Evolutionary conservation across 2,113 vertebrate species (phyloP).

Genomic region (Narcine bancroftii): DNA sequence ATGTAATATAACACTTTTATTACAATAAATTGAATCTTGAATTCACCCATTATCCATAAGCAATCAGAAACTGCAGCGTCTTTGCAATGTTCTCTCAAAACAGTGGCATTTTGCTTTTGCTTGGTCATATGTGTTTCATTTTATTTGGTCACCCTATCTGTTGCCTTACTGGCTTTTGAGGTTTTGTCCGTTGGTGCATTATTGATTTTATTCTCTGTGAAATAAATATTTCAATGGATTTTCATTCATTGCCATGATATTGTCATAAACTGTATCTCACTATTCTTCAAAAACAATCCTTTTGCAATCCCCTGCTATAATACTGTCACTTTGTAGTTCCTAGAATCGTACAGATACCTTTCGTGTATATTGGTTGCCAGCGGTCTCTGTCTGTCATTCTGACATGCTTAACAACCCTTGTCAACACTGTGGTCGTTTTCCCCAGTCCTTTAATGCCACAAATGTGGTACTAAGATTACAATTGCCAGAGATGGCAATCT

Average conservation of each 20-base stretch:
- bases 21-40: too few species aligned
- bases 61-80: neutral
- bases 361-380: neutral
- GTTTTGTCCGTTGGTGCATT: neutral
- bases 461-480: neutral
- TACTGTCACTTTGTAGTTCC: neutral
- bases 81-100: neutral
- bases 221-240: neutral
- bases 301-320: neutral
- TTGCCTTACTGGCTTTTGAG: neutral
- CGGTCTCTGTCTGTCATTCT: neutral
- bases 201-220: neutral
- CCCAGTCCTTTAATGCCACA: neutral
- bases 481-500: neutral
- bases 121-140: neutral
- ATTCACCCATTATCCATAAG: too few species aligned
- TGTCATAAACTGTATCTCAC: neutral
- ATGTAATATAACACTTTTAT: too few species aligned
- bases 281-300: neutral
- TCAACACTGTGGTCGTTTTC: neutral
- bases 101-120: neutral
- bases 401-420: neutral
- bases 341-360: neutral
- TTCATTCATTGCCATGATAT: neutral
- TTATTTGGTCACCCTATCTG: neutral